Evolutionary conservation across 2,888 invertebrate species (phyloP).

Genomic region (Ypsolopha scabrella): DNA sequence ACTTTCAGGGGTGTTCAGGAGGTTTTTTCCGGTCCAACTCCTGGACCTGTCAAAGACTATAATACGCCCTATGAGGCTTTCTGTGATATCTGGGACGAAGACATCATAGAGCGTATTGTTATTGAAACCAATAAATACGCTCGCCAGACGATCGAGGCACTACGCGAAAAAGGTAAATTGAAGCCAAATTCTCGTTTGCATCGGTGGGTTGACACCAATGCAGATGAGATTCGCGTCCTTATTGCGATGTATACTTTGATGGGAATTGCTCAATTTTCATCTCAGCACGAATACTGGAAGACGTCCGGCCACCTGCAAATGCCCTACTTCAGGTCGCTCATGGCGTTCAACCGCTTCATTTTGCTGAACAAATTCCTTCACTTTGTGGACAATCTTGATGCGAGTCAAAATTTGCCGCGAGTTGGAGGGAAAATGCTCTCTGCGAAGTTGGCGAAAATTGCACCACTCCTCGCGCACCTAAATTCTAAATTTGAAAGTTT

Average conservation of each 20-base stretch:
- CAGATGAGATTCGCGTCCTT: constrained; percentile 12
- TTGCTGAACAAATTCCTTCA: constrained; percentile 14
- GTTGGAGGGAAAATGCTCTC: constrained; percentile 5
- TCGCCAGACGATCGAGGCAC: constrained; percentile 11
- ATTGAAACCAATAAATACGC: constrained; percentile 17
- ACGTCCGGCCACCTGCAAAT: constrained; percentile 7
- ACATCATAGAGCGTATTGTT: constrained; percentile 14
- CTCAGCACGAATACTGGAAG: constrained; percentile 12
- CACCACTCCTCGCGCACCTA: neutral
- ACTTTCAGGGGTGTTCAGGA: constrained; percentile 14
- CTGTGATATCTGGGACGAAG: constrained; percentile 11
- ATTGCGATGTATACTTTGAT: constrained; percentile 14
- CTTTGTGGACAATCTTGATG: constrained; percentile 10
- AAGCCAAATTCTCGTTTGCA: constrained; percentile 9
- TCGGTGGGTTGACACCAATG: constrained; percentile 12
- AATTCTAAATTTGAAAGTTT: neutral
- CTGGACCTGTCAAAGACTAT: constrained; percentile 13
- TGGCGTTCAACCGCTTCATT: constrained; percentile 11
- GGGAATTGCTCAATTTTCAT: constrained; percentile 11
- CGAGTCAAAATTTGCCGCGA: constrained; percentile 1
- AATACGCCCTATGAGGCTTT: constrained; percentile 15
- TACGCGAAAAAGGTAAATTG: constrained; percentile 5
- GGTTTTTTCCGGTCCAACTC: constrained; percentile 13
- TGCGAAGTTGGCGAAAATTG: constrained; percentile 9
- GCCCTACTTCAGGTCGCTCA: constrained; percentile 10